Evolutionary conservation across 2,888 invertebrate species (phyloP).

Genomic region (Chaitophorus viminalis): DNA sequence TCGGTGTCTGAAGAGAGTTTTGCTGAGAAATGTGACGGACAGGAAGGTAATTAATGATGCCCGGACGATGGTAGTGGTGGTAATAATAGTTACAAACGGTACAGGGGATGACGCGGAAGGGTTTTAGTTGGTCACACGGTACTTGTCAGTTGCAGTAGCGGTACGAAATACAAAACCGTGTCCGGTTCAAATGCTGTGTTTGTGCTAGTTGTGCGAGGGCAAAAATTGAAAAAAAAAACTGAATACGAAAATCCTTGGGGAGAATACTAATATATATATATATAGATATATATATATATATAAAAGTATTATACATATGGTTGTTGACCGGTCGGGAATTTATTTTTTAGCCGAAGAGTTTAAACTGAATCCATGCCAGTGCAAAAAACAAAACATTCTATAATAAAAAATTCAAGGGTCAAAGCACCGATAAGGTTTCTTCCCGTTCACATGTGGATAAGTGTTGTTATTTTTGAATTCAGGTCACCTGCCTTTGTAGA

Average conservation of each 20-base stretch:
- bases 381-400: conserved; percentile 10
- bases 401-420: neutral
- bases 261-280: neutral
- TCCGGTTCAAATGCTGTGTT: neutral
- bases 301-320: too few species aligned
- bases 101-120: neutral
- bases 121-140: neutral
- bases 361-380: conserved; percentile 39
- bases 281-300: too few species aligned
- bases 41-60: conserved; percentile 56
- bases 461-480: neutral
- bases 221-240: neutral
- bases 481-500: neutral
- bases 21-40: conserved; percentile 57
- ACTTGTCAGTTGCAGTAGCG: conserved; percentile 38
- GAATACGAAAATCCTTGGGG: neutral
- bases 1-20: conserved; percentile 57
- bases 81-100: conserved; percentile 53
- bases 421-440: conserved; percentile 15
- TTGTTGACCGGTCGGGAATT: neutral
- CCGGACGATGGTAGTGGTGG: neutral
- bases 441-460: neutral
- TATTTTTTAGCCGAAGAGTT: neutral
- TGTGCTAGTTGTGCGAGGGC: neutral
- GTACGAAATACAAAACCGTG: conserved; percentile 11